Conservation (phyloP, 1,140 invertebrate genomes). For the Drosophila orosa region DNA sequence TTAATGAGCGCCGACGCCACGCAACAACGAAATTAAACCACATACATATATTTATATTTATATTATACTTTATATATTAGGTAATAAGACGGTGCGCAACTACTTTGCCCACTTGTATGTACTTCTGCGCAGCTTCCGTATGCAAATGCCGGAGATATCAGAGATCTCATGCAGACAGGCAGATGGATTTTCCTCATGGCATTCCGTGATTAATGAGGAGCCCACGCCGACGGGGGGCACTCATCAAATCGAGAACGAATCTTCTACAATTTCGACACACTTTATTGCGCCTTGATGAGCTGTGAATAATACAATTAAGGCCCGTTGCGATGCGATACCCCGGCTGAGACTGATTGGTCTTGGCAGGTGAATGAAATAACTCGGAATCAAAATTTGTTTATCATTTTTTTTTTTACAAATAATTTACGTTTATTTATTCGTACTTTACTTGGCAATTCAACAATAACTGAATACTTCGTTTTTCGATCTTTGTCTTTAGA, state of each 20-base stretch:
- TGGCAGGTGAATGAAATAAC: slow-evolving; percentile 64
- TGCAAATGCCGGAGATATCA: slow-evolving; percentile 60
- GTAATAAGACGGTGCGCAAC: slow-evolving; percentile 24
- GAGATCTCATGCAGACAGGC: slow-evolving; percentile 21
- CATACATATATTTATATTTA: slow-evolving; percentile 4
- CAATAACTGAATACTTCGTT: slow-evolving; percentile 72
- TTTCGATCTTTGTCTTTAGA: slow-evolving; percentile 56
- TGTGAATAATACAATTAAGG: slow-evolving; percentile 76
- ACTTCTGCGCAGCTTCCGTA: slow-evolving; percentile 68
- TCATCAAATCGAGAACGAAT: slow-evolving; percentile 66
- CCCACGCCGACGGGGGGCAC: slow-evolving; percentile 30
- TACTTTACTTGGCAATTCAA: slow-evolving; percentile 67
- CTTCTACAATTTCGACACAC: slow-evolving; percentile 66
- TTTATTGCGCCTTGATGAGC: slow-evolving; percentile 71
- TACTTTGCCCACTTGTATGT: slow-evolving; percentile 5
- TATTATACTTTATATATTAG: neutral
- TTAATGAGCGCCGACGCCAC: slow-evolving; percentile 32
- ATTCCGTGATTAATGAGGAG: slow-evolving; percentile 71
- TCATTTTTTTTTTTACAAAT: slow-evolving; percentile 65
- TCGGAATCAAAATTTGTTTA: slow-evolving; percentile 45
- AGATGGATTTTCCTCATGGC: slow-evolving; percentile 44
- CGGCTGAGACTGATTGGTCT: slow-evolving; percentile 43
- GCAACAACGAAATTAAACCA: slow-evolving; percentile 34
- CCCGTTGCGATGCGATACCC: slow-evolving; percentile 36
- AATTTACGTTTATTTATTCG: slow-evolving; percentile 79